Percentiles rank a stretch among this genome's conserved stretches.
Conservation (phyloP, 1,140 invertebrate species). For the Hyles euphorbiae region DNA sequence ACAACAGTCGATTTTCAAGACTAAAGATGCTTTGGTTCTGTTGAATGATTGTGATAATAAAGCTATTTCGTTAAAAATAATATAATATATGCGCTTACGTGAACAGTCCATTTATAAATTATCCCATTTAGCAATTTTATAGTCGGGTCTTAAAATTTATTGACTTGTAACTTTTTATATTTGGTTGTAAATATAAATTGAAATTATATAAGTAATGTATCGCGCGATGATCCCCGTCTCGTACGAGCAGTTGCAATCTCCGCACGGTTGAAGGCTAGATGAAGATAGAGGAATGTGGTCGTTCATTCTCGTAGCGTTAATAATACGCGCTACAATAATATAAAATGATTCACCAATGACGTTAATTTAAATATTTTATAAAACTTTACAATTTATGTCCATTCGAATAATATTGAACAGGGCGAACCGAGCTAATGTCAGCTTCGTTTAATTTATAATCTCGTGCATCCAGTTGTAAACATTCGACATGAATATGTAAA, state of each 20-base stretch:
- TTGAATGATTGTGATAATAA: too few relatives aligned
- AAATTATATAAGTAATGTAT: too few relatives aligned
- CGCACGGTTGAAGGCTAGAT: too few relatives aligned
- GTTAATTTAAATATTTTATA: conserved; percentile 1
- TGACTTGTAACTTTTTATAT: background rate
- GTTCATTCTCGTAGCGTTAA: too few relatives aligned
- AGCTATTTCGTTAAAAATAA: too few relatives aligned
- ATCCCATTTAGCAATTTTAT: background rate
- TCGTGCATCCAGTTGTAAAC: conserved; percentile 9
- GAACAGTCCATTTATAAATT: too few relatives aligned
- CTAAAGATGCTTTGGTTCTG: conserved; percentile 25
- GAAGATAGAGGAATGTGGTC: too few relatives aligned
- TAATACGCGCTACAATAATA: too few relatives aligned
- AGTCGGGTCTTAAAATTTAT: background rate
- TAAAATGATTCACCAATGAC: too few relatives aligned
- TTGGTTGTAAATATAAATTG: background rate
- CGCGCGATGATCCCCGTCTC: too few relatives aligned
- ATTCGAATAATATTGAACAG: conserved; percentile 6
- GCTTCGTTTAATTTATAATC: conserved; percentile 11
- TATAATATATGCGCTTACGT: too few relatives aligned
- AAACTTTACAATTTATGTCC: conserved; percentile 5
- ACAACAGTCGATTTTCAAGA: conserved; percentile 23
- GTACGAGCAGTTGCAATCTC: too few relatives aligned
- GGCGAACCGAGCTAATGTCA: conserved; percentile 10
- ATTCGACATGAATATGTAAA: conserved; percentile 23